Percentiles rank a stretch among this genome's conserved stretches.
Evolutionary conservation across 2,113 vertebrate genomes (phyloP).

Genomic region (Dermatemys mawii): DNA sequence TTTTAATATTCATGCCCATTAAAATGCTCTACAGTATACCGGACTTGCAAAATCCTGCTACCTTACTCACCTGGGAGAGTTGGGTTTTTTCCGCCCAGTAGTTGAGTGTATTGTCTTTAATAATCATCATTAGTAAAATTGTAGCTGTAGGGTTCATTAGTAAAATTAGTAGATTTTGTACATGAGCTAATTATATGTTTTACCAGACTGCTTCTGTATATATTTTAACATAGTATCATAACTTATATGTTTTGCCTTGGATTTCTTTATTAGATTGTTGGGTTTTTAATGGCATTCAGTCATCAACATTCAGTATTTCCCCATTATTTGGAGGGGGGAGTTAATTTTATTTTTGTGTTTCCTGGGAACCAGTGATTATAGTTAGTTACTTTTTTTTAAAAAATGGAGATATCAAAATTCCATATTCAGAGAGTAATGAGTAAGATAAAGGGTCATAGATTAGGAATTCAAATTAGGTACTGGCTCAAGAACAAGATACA

Average conservation of each 20-base stretch:
- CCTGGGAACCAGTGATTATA: conserved; percentile 64
- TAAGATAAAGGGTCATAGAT: conserved; percentile 62
- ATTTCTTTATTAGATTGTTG: neutral
- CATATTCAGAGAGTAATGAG: conserved; percentile 49
- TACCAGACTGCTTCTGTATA: neutral
- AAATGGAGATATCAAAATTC: conserved; percentile 60
- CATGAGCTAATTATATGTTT: conserved; percentile 7
- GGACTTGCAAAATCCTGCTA: neutral
- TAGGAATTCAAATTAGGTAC: conserved; percentile 59
- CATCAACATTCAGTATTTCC: conserved; percentile 24
- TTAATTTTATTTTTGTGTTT: conserved; percentile 68
- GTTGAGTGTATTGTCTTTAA: neutral
- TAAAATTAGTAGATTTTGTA: neutral
- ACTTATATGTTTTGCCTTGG: neutral
- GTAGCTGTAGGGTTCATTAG: neutral
- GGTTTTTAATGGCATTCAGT: neutral
- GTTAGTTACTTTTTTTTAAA: conserved; percentile 56
- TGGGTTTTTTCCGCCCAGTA: neutral
- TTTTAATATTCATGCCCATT: rapidly evolving
- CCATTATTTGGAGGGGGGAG: conserved; percentile 36
- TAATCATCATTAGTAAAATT: neutral
- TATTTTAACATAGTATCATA: rapidly evolving
- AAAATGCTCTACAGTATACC: neutral
- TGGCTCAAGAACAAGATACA: conserved; percentile 45
- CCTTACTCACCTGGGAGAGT: neutral